Base-by-base conservation (phyloP, 2,113 vertebrate genomes). In the Aspiorhynchus laticeps region DNA sequence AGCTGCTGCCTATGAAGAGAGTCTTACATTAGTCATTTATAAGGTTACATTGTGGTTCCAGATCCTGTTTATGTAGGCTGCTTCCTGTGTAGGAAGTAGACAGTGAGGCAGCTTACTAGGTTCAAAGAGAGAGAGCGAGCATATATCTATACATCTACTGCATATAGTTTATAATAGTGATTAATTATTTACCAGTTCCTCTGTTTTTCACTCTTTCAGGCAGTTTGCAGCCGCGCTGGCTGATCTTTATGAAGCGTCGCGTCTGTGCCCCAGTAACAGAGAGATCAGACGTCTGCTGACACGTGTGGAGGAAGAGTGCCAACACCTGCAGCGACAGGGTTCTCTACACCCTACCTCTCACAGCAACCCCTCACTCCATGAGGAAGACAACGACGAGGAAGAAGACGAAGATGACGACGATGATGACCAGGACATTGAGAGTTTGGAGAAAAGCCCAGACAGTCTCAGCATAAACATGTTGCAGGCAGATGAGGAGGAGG, bases 291-390 rank as follows among this genome's bases (percentile, higher is more conserved):
- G 98, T 71, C 95, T 99, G 17, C 93, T 99, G 90, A 91, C 94
- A 21, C 96, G 98, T 0, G 97, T 99, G 4, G 97, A 99, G 90
- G 98, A 99, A 80, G 98, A 99, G 79, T 98, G 95, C 88, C 96
- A 94, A 74, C 97, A 98, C 82, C 89, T 98, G 48, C 97, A 97
- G 92, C 93, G 92, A 17, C 90, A 94, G 85, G 93, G 31, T 80
- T 90, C 90, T n/a, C 94, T 95, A 83, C 96, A 96, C 0, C 91
- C 91, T 1, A 53, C 90, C 4, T 73, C 91, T 6, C 92, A 91
- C 71, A 88, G 81, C 12, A 92, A 91, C 87, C 95, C 94, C 88
- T 96, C 95, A 0, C 96, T 97, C 80, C 93, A 95, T 0, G 96
- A 98, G 86, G 92, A 94, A 59, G 76, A 87, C 0, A 91, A 93